Conservation (phyloP, 2,888 invertebrate species). For the Agrotis ipsilon region DNA sequence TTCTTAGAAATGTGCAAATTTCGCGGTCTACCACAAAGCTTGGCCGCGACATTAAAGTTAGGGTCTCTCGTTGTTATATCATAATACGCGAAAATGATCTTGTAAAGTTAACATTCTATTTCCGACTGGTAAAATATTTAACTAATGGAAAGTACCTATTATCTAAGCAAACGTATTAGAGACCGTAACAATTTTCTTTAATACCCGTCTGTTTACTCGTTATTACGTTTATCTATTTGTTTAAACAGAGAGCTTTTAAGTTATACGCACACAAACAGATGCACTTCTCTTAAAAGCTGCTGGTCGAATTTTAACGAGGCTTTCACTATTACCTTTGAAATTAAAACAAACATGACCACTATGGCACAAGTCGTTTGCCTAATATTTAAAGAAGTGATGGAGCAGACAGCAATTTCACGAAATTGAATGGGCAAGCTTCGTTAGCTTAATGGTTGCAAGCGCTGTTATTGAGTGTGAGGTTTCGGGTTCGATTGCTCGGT, state of each 20-base stretch:
- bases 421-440: not conserved
- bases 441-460: not conserved
- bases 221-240: conserved; percentile 59
- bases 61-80: conserved; percentile 12
- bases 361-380: conserved; percentile 19
- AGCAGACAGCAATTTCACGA: not conserved
- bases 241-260: conserved; percentile 61
- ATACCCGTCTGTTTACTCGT: conserved; percentile 50
- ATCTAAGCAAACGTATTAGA: conserved; percentile 53
- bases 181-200: conserved; percentile 63
- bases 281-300: conserved; percentile 51
- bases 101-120: conserved; percentile 19
- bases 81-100: conserved; percentile 20
- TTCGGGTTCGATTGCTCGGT: not conserved
- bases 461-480: not conserved
- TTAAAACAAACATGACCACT: conserved; percentile 55
- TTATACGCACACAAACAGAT: conserved; percentile 50
- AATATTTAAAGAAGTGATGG: conserved; percentile 22
- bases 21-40: conserved; percentile 34
- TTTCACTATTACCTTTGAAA: conserved; percentile 55
- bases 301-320: conserved; percentile 57
- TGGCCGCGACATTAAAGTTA: conserved; percentile 28
- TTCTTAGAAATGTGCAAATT: conserved; percentile 35
- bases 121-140: conserved; percentile 33
- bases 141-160: conserved; percentile 38